Evolutionary conservation across 2,888 invertebrate genomes (phyloP).

Genomic region (Macrosoma leucophasiata): DNA sequence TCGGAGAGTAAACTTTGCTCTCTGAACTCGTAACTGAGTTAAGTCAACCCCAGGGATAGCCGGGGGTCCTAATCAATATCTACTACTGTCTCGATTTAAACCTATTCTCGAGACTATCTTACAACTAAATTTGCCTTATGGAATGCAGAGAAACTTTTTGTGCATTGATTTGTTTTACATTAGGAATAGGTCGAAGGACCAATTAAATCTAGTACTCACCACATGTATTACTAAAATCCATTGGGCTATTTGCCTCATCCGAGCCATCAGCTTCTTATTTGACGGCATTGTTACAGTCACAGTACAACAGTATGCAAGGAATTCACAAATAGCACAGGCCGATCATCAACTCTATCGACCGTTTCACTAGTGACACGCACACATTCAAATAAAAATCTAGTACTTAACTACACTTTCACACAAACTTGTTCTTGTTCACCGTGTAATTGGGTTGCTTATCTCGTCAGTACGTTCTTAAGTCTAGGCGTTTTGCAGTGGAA

Average conservation of each 20-base stretch:
- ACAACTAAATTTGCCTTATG: too few relatives aligned
- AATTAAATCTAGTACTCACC: too few relatives aligned
- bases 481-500: conserved; percentile 61
- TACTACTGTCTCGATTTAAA: conserved; percentile 36
- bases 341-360: conserved; percentile 67
- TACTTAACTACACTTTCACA: conserved; percentile 62
- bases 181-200: conserved; percentile 11
- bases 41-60: conserved; percentile 48
- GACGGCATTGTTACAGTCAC: conserved; percentile 57
- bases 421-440: conserved; percentile 50
- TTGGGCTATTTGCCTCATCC: conserved; percentile 64
- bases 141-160: too few relatives aligned
- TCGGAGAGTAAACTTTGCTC: conserved; percentile 58
- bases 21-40: conserved; percentile 66
- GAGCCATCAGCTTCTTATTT: conserved; percentile 64
- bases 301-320: conserved; percentile 38
- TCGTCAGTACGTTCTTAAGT: conserved; percentile 42
- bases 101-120: too few relatives aligned
- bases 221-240: conserved; percentile 69
- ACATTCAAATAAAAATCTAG: conserved; percentile 55
- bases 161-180: too few relatives aligned
- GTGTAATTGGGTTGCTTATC: conserved; percentile 44
- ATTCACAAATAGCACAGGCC: conserved; percentile 65
- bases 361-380: conserved; percentile 70
- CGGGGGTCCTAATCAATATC: conserved; percentile 52